Conservation (phyloP, 2,888 invertebrate species). For the Phyllotreta striolata region DNA sequence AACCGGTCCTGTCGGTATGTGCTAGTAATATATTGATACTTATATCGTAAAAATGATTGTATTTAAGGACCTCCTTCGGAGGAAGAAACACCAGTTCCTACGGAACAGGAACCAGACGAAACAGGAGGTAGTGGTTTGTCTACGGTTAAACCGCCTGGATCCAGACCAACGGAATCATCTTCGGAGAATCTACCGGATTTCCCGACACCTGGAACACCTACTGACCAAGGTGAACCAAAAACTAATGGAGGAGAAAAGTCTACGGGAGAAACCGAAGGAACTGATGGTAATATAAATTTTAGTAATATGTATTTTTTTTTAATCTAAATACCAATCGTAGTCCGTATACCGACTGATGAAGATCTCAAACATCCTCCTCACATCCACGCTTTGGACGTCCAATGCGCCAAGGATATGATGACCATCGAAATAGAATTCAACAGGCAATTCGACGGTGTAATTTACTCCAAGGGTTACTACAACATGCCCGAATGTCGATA, state of each 20-base stretch:
- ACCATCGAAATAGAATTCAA: constrained; percentile 82
- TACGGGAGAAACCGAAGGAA: background rate
- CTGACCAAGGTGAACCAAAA: constrained; percentile 3
- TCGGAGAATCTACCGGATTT: constrained; percentile 17
- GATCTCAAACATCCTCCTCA: constrained; percentile 77
- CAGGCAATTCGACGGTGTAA: constrained; percentile 77
- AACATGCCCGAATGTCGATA: constrained; percentile 76
- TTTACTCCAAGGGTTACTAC: constrained; percentile 81
- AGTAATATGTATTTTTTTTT: background rate
- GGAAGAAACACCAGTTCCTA: constrained; percentile 7
- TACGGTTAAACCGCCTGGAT: constrained; percentile 15
- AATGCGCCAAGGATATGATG: constrained; percentile 85
- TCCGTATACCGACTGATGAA: constrained; percentile 58
- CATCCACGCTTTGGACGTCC: constrained; percentile 77
- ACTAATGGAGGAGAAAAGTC: background rate
- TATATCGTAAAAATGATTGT: too few species aligned
- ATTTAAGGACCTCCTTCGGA: too few species aligned
- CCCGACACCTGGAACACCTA: background rate
- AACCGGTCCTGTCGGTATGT: constrained; percentile 8
- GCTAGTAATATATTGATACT: too few species aligned
- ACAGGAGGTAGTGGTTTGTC: constrained; percentile 7
- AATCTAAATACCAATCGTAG: constrained; percentile 2
- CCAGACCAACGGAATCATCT: constrained; percentile 14
- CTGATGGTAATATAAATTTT: constrained; percentile 1
- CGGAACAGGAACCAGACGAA: constrained; percentile 32